Evolutionary conservation across 2,888 invertebrate species (phyloP), one percentile per base, ranked within the genome.

Genomic region (Neocrepidodera transversa): DNA sequence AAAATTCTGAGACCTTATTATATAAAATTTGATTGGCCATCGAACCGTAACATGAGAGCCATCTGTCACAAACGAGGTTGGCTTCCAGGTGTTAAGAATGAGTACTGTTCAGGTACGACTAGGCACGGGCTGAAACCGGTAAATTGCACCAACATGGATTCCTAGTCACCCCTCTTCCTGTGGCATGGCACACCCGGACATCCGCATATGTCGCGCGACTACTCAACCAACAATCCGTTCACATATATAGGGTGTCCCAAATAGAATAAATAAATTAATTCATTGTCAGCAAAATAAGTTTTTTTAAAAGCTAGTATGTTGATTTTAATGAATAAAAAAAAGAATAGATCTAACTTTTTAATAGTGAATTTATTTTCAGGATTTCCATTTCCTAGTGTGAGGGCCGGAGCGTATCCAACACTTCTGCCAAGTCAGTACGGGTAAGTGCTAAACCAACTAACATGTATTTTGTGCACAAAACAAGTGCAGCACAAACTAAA

Each of bases 381-480:
- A 75, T 88, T 88, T 79, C 86, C 88, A 74, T 88, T 88, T 76
- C 87, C 90, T 66, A 90, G 91, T 65, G 88, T 92, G 63, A 86
- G 92, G 68, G 84, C 91, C 64, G 91, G 91, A 66, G 59, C 71
- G 4, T 92, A 92, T 78, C 92, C 88, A 54, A 83, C 88, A 47
- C 86, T 92, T 65, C 82, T 93, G 73, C 92, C 88, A 60, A 85
- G 91, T 68, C 92, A 90, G 78, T 93, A 92, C 77, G 92, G 92
- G 93, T 93, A 83, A 92, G 92, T 89, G 58, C 50, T 62, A 59
- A 18, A 20, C 14, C 14, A 17, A 23, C 40, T 42, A 42, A 30
- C 23, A 28, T 58, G 50, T 35, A 53, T 54, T 45, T 52, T 52
- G 60, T 54, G 59, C 60, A 61, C 63, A 64, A 48, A 62, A 60